Conservation (phyloP, 2,113 vertebrate genomes). For the Eretmochelys imbricata region DNA sequence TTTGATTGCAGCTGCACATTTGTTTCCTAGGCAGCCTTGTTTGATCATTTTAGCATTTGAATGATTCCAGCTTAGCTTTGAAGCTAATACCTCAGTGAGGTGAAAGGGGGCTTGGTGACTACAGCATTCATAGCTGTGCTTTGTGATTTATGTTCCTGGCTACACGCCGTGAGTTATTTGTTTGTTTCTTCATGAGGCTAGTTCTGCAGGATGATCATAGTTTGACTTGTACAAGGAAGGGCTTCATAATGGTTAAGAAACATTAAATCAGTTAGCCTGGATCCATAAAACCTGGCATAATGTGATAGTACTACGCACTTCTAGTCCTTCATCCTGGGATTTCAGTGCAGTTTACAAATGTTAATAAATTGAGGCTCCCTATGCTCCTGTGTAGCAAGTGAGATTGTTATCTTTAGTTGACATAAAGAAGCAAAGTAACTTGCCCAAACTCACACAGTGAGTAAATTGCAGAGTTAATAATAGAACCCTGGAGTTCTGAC, state of each 20-base stretch:
- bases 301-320: not conserved
- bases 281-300: not conserved
- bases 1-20: not conserved
- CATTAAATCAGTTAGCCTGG: not conserved
- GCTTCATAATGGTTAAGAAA: not conserved
- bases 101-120: not conserved
- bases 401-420: not conserved
- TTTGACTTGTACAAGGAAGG: not conserved
- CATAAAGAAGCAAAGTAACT: not conserved
- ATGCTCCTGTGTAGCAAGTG: not conserved
- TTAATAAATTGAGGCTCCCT: not conserved
- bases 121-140: rapidly evolving
- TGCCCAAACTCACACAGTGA: not conserved
- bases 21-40: not conserved
- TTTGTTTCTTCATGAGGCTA: not conserved
- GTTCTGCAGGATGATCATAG: not conserved
- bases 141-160: not conserved
- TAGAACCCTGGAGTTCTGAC: not conserved
- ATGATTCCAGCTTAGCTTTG: not conserved
- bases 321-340: not conserved
- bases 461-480: not conserved
- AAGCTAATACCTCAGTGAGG: not conserved
- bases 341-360: not conserved
- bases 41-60: not conserved
- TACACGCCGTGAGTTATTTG: not conserved